Evolutionary conservation across 1,140 invertebrate genomes (phyloP), one percentile per base, ranked within the genome.

Genomic region (Helicoverpa zea): DNA sequence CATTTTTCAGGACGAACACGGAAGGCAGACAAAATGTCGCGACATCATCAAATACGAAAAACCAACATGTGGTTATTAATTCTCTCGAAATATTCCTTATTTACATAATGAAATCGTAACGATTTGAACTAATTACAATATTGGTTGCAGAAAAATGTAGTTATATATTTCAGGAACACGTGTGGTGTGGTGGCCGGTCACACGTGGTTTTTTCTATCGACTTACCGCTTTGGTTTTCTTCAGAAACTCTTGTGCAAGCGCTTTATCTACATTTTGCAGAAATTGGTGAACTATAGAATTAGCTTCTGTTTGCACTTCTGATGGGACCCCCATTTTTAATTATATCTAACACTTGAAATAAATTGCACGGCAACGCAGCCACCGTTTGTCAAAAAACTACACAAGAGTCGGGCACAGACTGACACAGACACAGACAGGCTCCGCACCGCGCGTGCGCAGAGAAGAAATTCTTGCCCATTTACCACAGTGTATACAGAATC

Each of bases 221-320:
- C 93, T 92, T 83, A 94, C 93, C 87, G 91, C 87, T 89, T 94
- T 92, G 7, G 91, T 90, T 81, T 89, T 90, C 76, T 87, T 84
- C 56, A 85, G 79, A 81, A 93, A 91, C 49, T 91, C 74, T 75
- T 90, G 85, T n/a, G 92, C 91, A 7, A 93, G 59, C 14, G 88
- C 81, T 88, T 93, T 94, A 76, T 93, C 88, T 43, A 91, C 66
- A 58, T 59, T 86, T 81, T 84, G 75, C 9, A 94, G 73, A 81
- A 84, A 93, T 74, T 92, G 87, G 76, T 90, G 84, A 54, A 92
- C 86, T 70, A 93, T 79, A 35, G 89, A 88, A 79, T 77, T 76
- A 75, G 84, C 83, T 83, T 89, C 89, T 35, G 83, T 70, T 75
- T 87, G 81, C 79, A 88, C 81, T 87, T 90, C 86, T 51, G 81